Evolutionary conservation across 2,113 vertebrate genomes (phyloP).

Genomic region (Myiagra hebetior): DNA sequence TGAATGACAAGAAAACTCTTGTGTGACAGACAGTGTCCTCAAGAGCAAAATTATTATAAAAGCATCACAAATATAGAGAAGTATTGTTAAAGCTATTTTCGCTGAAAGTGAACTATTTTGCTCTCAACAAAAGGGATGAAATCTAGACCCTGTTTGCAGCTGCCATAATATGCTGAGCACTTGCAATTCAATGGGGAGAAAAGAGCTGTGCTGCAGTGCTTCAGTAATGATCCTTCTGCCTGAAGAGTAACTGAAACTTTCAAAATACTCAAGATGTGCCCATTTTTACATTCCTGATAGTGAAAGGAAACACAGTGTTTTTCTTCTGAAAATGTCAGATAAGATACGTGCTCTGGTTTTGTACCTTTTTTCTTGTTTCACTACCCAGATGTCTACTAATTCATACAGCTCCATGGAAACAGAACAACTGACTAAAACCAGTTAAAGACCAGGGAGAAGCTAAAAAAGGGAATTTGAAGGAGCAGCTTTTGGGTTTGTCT

Average conservation of each 20-base stretch:
- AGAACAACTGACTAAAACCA: background rate
- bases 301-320: background rate
- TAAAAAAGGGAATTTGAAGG: background rate
- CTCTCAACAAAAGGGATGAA: slow-evolving; percentile 32
- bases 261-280: slow-evolving; percentile 20
- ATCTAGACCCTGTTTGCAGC: slow-evolving; percentile 3
- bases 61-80: background rate
- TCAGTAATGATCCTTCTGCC: background rate
- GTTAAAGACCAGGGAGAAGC: background rate
- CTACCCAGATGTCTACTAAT: background rate
- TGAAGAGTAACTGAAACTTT: slow-evolving; percentile 50
- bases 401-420: slow-evolving; percentile 23
- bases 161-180: background rate
- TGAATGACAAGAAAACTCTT: background rate
- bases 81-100: background rate
- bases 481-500: background rate
- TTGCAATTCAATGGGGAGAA: background rate
- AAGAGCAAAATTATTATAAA: background rate
- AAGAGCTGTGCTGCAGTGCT: slow-evolving; percentile 20
- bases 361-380: background rate
- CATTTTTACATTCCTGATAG: background rate
- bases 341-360: background rate
- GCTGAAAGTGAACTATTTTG: slow-evolving; percentile 1
- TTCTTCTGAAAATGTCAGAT: slow-evolving; percentile 22
- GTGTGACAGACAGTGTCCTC: background rate